Base-by-base conservation (phyloP, 1,140 invertebrate species). In the Macrosteles quadrilineatus region DNA sequence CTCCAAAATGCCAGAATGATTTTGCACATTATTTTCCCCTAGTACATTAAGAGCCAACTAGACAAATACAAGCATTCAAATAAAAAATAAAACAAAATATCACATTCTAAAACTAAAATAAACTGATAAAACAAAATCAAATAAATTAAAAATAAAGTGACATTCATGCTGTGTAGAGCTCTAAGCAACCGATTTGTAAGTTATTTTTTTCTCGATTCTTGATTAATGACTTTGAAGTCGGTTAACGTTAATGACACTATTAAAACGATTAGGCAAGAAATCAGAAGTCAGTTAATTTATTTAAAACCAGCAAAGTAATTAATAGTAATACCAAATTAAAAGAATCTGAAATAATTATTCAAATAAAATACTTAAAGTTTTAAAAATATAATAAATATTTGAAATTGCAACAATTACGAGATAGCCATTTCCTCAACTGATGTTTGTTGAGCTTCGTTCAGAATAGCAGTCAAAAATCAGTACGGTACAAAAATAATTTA, bases 1-100 rank as follows among this genome's bases (percentile, higher is more conserved):
- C n/a, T n/a, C n/a, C n/a, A n/a, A n/a, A n/a, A n/a, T n/a, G n/a
- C n/a, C 55, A 27, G 12, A 9, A 59, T 59, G 14, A 25, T 59
- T 25, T 59, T 59, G 55, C 55, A 59, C 55, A 59, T 59, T 25
- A 59, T 21, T 59, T 21, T 14, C 55, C 55, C 55, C 55, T 59
- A 59, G 12, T 59, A 59, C 55, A 59, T 59, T 27, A 27, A 23
- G 55, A 59, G 55, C 55, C 55, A 59, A 59, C 55, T 59, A 59
- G 55, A 4, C 55, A 29, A 59, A 14, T 59, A 59, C 55, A 59
- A 59, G 27, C 55, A 59, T 59, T 59, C 55, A 59, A 59, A 59
- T 59, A 59, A 59, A 59, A 59, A 59, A 59, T 59, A 59, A 50
- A 59, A 59, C 55, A 59, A 59, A 59, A 59, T 25, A 59, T 59